Conservation (phyloP, 2,888 invertebrate genomes). For the Spilarctia lutea region DNA sequence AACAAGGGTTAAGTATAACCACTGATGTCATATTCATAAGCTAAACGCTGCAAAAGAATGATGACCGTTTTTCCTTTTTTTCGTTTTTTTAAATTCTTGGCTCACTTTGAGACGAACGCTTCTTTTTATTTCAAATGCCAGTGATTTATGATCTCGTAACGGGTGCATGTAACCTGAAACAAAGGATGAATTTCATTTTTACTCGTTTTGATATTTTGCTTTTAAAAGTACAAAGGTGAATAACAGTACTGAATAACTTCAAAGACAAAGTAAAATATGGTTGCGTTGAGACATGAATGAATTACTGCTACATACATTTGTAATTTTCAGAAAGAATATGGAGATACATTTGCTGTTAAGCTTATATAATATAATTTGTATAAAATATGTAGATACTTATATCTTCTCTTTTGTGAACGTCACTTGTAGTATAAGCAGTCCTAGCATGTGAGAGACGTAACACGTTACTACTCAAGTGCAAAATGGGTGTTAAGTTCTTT, state of each 20-base stretch:
- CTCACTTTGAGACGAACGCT: conserved; percentile 54
- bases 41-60: conserved; percentile 63
- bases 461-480: too few relatives aligned
- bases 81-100: conserved; percentile 64
- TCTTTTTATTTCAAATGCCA: conserved; percentile 58
- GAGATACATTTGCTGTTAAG: neutral
- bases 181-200: conserved; percentile 59
- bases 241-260: conserved; percentile 26
- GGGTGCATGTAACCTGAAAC: conserved; percentile 67
- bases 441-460: too few relatives aligned
- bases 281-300: neutral
- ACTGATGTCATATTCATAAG: conserved; percentile 84
- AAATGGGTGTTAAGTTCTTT: too few relatives aligned
- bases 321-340: neutral
- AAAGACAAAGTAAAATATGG: conserved; percentile 11
- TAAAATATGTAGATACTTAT: too few relatives aligned
- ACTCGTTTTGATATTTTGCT: conserved; percentile 26
- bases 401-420: neutral
- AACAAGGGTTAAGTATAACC: conserved; percentile 67
- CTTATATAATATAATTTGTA: neutral
- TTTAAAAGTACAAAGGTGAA: conserved; percentile 25
- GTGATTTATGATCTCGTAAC: conserved; percentile 62
- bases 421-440: too few relatives aligned
- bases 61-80: conserved; percentile 66
- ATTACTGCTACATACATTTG: neutral